Percentiles rank a stretch among this genome's conserved stretches.
Conservation (phyloP, 1,140 invertebrate species). For the Lethrus apterus region DNA sequence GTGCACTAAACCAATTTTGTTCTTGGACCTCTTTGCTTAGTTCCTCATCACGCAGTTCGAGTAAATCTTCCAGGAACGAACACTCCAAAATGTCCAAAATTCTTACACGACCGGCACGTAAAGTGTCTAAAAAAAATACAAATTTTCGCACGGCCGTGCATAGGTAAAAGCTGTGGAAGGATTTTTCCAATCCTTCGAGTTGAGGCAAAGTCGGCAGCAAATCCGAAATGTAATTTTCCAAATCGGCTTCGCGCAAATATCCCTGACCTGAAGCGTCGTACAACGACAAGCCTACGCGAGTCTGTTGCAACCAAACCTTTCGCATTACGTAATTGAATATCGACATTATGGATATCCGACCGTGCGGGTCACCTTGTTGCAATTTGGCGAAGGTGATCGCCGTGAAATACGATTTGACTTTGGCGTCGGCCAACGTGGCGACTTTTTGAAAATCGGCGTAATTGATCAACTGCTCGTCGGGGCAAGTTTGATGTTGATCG, state of each 20-base stretch:
- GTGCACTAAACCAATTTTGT: constrained; percentile 91
- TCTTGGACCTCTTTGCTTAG: constrained; percentile 74
- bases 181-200: constrained; percentile 81
- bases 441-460: constrained; percentile 80
- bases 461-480: constrained; percentile 76
- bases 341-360: constrained; percentile 71
- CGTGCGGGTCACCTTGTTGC: constrained; percentile 73
- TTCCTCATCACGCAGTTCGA: constrained; percentile 83
- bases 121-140: constrained; percentile 89
- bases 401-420: constrained; percentile 68
- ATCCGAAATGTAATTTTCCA: constrained; percentile 93
- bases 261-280: constrained; percentile 92
- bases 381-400: constrained; percentile 81
- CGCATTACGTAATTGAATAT: constrained; percentile 94
- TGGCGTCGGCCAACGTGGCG: constrained; percentile 52
- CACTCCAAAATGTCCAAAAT: constrained; percentile 88
- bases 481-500: constrained; percentile 68
- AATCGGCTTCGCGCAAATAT: constrained; percentile 81
- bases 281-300: constrained; percentile 82
- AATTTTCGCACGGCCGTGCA: constrained; percentile 94
- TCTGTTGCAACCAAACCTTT: constrained; percentile 90
- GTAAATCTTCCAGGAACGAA: constrained; percentile 84
- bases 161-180: constrained; percentile 93
- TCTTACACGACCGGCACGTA: constrained; percentile 78
- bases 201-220: constrained; percentile 86